These are phyloP conservation scores for Rambutsinella grinnellia DNA, from an alignment of 2,888 invertebrate genomes.

Conservation along the genomic window DNA sequence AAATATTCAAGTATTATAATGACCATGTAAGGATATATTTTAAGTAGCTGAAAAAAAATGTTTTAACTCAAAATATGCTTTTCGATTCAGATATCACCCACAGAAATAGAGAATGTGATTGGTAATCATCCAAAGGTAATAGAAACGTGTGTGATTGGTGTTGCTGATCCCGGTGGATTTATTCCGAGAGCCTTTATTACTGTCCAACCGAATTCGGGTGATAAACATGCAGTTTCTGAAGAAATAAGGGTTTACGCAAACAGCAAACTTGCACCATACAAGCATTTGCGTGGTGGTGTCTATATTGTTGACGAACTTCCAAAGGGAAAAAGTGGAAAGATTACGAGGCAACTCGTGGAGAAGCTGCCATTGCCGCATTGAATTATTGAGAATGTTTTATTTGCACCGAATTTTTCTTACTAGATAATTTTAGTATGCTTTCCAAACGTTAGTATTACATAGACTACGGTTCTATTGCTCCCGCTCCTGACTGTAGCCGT, in stretches of 20 bases:
- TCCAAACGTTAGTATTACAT: background rate
- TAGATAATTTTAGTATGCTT: background rate
- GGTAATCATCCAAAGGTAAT: slow-evolving; percentile 54
- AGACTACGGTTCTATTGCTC: no score
- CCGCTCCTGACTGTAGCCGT: slow-evolving; percentile 9
- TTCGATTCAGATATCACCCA: slow-evolving; percentile 58
- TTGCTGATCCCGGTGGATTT: slow-evolving; percentile 47
- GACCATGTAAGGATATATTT: slow-evolving; percentile 59
- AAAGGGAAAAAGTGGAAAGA: slow-evolving; percentile 49
- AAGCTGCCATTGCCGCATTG: slow-evolving; percentile 9
- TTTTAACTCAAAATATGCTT: background rate
- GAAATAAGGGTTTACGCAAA: slow-evolving; percentile 59
- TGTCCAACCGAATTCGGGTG: background rate
- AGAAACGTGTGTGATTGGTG: slow-evolving; percentile 57
- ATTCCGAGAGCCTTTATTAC: slow-evolving; percentile 60
- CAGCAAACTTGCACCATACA: slow-evolving; percentile 44
- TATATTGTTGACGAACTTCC: slow-evolving; percentile 38
- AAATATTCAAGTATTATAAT: slow-evolving; percentile 60
- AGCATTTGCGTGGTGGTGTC: slow-evolving; percentile 37
- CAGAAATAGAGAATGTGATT: slow-evolving; percentile 61
- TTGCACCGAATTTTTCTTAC: background rate
- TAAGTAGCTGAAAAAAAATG: background rate
- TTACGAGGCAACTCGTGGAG: slow-evolving; percentile 17
- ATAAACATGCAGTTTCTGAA: slow-evolving; percentile 4
- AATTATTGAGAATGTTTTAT: no score